These are phyloP conservation scores for Dicrurus megarhynchus DNA, from an alignment of 2,113 vertebrate species.

Conservation along the genomic window DNA sequence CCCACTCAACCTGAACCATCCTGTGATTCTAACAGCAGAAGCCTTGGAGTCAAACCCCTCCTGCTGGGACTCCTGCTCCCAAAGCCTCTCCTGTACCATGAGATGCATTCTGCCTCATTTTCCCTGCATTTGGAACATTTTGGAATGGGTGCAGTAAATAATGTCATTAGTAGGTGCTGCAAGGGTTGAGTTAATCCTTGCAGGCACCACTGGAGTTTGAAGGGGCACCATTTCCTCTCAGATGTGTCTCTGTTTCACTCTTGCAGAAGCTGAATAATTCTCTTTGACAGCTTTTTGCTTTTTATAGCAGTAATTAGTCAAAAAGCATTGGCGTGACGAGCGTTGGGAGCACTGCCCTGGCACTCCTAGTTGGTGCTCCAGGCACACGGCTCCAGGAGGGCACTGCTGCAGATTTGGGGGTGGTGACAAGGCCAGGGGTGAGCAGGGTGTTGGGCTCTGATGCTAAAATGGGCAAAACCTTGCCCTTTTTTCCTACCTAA, in stretches of 20 bases:
- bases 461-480: not conserved
- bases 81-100: fast-evolving
- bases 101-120: fast-evolving
- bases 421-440: not conserved
- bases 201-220: not conserved
- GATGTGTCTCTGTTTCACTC: not conserved
- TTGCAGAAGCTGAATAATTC: not conserved
- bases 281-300: constrained; percentile 7
- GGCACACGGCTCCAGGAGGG: not conserved
- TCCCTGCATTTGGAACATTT: not conserved
- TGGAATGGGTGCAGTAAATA: not conserved
- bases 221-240: not conserved
- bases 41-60: not conserved
- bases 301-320: constrained; percentile 24
- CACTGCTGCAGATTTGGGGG: not conserved
- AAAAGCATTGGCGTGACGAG: not conserved
- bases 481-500: not conserved
- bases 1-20: not conserved
- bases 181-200: not conserved
- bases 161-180: not conserved
- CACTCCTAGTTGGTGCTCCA: not conserved
- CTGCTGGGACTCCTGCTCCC: not conserved
- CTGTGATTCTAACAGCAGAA: not conserved
- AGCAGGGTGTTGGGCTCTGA: not conserved
- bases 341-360: not conserved